Evolutionary conservation across 2,888 invertebrate species (phyloP).

Genomic region (Didymodactylos carnosus): DNA sequence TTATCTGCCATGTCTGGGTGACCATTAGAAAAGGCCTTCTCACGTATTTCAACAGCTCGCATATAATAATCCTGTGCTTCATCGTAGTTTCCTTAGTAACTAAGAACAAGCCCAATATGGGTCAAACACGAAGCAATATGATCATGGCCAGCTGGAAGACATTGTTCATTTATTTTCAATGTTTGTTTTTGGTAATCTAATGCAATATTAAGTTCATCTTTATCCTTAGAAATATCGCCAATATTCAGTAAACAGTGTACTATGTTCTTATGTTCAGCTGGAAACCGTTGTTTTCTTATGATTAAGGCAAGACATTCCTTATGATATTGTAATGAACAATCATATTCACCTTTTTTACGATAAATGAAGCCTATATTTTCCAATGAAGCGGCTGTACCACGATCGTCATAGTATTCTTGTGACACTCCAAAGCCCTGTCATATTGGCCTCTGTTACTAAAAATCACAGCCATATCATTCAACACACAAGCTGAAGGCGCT

Average conservation of each 20-base stretch:
- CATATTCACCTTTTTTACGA: not conserved
- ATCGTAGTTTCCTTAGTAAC: not conserved
- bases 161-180: not conserved
- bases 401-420: not conserved
- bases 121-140: not conserved
- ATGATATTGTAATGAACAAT: not conserved
- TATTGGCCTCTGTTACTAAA: not conserved
- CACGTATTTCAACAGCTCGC: not conserved
- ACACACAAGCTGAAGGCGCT: not conserved
- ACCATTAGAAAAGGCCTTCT: not conserved
- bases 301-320: not conserved
- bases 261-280: not conserved
- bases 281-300: not conserved
- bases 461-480: not conserved
- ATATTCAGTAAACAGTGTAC: not conserved
- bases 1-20: not conserved
- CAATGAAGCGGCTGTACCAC: not conserved
- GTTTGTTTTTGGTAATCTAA: not conserved
- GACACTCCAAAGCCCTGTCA: not conserved
- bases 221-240: not conserved
- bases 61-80: not conserved
- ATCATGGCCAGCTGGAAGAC: not conserved
- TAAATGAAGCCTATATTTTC: not conserved
- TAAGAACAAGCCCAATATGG: not conserved
- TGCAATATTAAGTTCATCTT: not conserved